Evolutionary conservation across 92 coral and sea anemone species (phyloP).

Genomic region (Parazoanthus swiftii): DNA sequence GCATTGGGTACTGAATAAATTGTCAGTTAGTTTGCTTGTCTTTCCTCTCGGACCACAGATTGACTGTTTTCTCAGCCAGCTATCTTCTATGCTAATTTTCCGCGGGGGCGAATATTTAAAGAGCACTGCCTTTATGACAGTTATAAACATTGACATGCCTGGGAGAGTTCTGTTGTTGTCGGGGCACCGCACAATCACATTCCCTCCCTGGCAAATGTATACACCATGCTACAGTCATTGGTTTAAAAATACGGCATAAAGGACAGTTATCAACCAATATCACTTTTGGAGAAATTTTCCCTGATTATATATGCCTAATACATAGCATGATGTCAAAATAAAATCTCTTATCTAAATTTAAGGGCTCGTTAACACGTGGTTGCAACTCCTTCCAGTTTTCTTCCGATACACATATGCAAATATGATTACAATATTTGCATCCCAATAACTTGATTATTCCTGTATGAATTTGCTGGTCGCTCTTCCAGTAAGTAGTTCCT

Average conservation of each 20-base stretch:
- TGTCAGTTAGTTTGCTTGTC: neutral
- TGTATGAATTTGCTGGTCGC: neutral
- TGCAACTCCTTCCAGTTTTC: neutral
- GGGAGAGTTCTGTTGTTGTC: constrained; percentile 20
- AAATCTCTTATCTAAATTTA: too few relatives aligned
- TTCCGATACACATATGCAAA: neutral
- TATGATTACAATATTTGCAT: neutral
- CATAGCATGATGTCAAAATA: too few relatives aligned
- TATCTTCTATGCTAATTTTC: neutral
- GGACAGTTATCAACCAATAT: neutral
- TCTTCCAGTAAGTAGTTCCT: neutral
- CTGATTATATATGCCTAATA: neutral
- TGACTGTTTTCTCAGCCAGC: neutral
- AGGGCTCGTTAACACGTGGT: neutral
- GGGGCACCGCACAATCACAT: neutral
- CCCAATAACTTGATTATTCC: constrained; percentile 2
- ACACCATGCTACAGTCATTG: neutral
- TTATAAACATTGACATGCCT: neutral
- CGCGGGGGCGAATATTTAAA: neutral
- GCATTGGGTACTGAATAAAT: neutral
- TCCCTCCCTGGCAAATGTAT: neutral
- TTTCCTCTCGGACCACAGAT: neutral
- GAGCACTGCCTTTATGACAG: neutral
- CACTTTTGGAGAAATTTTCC: neutral
- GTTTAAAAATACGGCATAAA: neutral